Evolutionary conservation across 2,797 vertebrate species (phyloP), one percentile per base, ranked within the genome.

Genomic region (Dendrocincla fuliginosa): DNA sequence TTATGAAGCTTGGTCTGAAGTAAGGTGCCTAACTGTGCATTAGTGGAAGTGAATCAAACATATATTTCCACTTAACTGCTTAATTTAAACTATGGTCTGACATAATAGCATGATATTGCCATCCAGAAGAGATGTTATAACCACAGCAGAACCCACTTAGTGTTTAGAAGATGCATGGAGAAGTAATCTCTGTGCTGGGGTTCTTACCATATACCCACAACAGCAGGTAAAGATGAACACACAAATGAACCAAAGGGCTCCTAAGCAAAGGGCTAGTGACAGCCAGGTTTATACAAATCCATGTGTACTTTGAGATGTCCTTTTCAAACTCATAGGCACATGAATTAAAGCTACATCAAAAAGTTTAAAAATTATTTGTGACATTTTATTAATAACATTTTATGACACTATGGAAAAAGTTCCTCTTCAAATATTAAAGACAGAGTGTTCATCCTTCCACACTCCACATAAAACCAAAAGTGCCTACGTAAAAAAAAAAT

Each of bases 301-400:
- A 28, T 0, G 1, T 7, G 47, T 23, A 57, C n/a, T 63, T 33
- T 33, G 19, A 23, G 60, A 69, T n/a, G 20, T 1, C 69, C 53
- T 68, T 65, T 57, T 42, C 71, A 65, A 75, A 44, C 55, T 73
- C 1, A 0, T 2, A 77, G 42, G 33, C 3, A 4, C 2, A 42
- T 4, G 7, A 83, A 46, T 5, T 9, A 90, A 86, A 91, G 55
- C 57, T 89, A 67, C 93, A 86, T 93, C 84, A 89, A 75, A 84
- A 87, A 74, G 19, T 50, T 61, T 19, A 14, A 65, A 35, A 74
- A 24, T 7, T 22, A 49, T 73, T 85, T n/a, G n/a, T 28, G 74
- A 80, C 1, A 37, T 91, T 87, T 87, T 71, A 75, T 70, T 83
- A 46, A 24, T 35, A 80, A 53, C 6, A 24, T 56, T 67, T 82